Evolutionary conservation across 2,888 invertebrate genomes (phyloP), one percentile per base, ranked within the genome.

Genomic region (Lasioglossum leucozonium): DNA sequence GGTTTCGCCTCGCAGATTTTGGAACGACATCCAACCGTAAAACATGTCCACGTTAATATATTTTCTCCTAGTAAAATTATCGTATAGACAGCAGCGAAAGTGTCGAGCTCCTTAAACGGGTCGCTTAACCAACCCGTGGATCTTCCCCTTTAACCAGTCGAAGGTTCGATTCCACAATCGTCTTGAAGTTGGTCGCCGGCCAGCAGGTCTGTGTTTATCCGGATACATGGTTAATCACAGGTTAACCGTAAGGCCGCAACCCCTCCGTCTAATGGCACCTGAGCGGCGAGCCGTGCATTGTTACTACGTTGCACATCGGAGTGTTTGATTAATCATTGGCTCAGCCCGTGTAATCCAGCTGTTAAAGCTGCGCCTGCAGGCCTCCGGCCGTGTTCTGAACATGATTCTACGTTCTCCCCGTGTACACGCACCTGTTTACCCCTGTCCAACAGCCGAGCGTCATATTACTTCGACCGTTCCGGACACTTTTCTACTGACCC

Each of bases 261-360:
- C 67, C 86, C 87, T 90, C 87, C 84, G 87, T 90, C 89, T 92
- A 92, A 92, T 91, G 88, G 90, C 88, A 89, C 87, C 88, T 86
- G 89, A 81, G 89, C 89, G 90, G 87, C 87, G 87, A 86, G 84
- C 86, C 88, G 84, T 91, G 92, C 90, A 91, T 92, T 91, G 92
- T 92, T 92, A 88, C 91, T 84, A 85, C 86, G 85, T 82, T 84
- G 87, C 87, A 88, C 86, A 81, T 86, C 81, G 82, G 84, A 89
- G 88, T 89, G 88, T 92, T 92, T 92, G 92, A 93, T 93, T 93
- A 93, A 93, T 93, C 92, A 91, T 92, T 91, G 92, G 91, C 87
- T 92, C 91, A 88, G 86, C 82, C 81, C 77, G 78, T 88, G 90
- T 92, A 92, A 93, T 93, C 91, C 88, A 90, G 89, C 88, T 92